Evolutionary conservation across 2,888 invertebrate species (phyloP).

Genomic region (Arge pagana): DNA sequence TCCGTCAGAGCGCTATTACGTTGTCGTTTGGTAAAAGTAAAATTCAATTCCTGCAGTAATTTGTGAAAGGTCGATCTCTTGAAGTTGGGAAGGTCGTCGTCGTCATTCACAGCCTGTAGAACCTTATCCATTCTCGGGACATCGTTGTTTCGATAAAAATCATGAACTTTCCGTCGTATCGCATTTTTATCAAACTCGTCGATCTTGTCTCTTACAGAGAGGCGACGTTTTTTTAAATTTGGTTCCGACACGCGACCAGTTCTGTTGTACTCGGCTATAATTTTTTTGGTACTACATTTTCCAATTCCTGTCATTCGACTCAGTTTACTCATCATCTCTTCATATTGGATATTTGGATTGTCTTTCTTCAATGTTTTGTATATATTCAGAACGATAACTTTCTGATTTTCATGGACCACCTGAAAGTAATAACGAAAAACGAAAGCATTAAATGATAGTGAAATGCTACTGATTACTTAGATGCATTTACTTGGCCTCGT

Average conservation of each 20-base stretch:
- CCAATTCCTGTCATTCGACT: too few relatives aligned
- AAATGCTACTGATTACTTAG: too few relatives aligned
- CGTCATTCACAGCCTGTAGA: background rate
- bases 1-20: too few relatives aligned
- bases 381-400: too few relatives aligned
- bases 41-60: background rate
- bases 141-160: background rate
- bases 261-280: background rate
- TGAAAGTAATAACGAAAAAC: too few relatives aligned
- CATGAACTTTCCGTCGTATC: conserved; percentile 2
- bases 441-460: too few relatives aligned
- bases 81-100: background rate
- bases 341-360: too few relatives aligned
- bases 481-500: too few relatives aligned
- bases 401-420: too few relatives aligned
- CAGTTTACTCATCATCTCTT: too few relatives aligned
- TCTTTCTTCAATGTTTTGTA: too few relatives aligned
- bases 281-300: background rate
- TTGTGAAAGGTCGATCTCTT: background rate
- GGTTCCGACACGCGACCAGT: background rate
- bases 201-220: background rate
- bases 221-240: background rate
- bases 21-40: conserved; percentile 29
- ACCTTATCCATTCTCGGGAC: background rate
- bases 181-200: background rate